phyloP scores from a whole-genome alignment of 2,797 vertebrate species.

The Poecile montanus region DNA sequence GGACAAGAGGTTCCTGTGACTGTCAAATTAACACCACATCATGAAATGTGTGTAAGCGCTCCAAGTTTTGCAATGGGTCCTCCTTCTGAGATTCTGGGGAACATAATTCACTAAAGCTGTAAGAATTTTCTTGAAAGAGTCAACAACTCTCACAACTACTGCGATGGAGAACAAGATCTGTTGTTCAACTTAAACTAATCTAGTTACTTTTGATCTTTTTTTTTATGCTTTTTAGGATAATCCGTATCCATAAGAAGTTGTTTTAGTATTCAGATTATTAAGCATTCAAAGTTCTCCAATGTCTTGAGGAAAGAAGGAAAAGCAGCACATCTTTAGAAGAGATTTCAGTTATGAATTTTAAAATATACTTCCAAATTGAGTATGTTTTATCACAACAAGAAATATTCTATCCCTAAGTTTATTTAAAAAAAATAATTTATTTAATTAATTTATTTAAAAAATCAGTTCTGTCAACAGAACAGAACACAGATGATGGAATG shows the following conservation, averaged over 20 bases:
- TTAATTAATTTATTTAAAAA: neutral
- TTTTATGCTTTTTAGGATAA: neutral
- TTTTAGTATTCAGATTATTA: slow-evolving; percentile 21
- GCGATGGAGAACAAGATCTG: neutral
- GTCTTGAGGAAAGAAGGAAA: neutral
- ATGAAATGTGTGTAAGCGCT: neutral
- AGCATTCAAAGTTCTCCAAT: neutral
- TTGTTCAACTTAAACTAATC: neutral
- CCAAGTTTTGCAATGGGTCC: neutral
- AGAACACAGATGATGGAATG: neutral
- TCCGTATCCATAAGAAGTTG: neutral
- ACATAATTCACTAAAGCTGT: neutral
- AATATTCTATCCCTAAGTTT: neutral
- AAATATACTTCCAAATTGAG: neutral
- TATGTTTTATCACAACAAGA: neutral
- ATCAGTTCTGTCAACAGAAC: neutral
- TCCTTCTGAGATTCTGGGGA: neutral
- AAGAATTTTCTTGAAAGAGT: neutral
- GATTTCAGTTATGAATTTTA: neutral
- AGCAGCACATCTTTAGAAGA: neutral
- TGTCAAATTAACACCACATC: neutral
- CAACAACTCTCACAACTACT: neutral
- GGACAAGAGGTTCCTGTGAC: neutral
- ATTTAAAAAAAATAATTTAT: neutral
- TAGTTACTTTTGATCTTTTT: neutral